phyloP scores from a whole-genome alignment of 2,888 invertebrate species.

The Sceliomorpha sp. region DNA sequence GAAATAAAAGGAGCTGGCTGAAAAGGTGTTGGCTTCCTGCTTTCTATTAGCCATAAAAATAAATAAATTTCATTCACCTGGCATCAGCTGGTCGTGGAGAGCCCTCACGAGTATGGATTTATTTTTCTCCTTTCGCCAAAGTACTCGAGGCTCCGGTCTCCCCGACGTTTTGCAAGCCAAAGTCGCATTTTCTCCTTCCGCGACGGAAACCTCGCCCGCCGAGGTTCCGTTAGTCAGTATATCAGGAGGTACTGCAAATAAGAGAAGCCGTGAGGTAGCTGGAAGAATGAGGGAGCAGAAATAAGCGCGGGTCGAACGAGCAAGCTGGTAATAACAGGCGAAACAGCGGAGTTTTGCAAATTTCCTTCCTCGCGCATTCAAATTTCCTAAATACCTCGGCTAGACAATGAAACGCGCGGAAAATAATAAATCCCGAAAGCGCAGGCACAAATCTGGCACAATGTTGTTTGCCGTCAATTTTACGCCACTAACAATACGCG shows the following conservation, averaged over 20 bases:
- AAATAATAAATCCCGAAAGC: conserved; percentile 51
- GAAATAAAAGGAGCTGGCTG: not conserved
- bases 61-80: conserved; percentile 43
- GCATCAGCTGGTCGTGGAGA: conserved; percentile 62
- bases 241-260: conserved; percentile 88
- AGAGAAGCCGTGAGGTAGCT: conserved; percentile 41
- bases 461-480: conserved; percentile 36
- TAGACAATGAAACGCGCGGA: conserved; percentile 52
- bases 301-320: conserved; percentile 28
- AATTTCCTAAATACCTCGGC: conserved; percentile 44
- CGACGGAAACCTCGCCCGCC: conserved; percentile 85
- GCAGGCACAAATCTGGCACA: conserved; percentile 22
- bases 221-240: conserved; percentile 89
- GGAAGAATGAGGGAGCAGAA: conserved; percentile 5
- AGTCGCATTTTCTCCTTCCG: conserved; percentile 88
- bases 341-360: conserved; percentile 19
- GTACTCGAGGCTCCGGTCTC: conserved; percentile 86
- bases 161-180: conserved; percentile 88
- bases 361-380: conserved; percentile 34
- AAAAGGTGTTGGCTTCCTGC: not conserved
- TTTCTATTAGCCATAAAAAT: conserved; percentile 4
- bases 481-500: conserved; percentile 27
- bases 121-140: conserved; percentile 74
- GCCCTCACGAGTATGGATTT: conserved; percentile 69
- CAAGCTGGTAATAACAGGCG: conserved; percentile 26